A percentile compares a stretch with the other conserved stretches of the same genome.
Conservation (phyloP, 2,797 vertebrate genomes). For the Bufotes viridis region DNA sequence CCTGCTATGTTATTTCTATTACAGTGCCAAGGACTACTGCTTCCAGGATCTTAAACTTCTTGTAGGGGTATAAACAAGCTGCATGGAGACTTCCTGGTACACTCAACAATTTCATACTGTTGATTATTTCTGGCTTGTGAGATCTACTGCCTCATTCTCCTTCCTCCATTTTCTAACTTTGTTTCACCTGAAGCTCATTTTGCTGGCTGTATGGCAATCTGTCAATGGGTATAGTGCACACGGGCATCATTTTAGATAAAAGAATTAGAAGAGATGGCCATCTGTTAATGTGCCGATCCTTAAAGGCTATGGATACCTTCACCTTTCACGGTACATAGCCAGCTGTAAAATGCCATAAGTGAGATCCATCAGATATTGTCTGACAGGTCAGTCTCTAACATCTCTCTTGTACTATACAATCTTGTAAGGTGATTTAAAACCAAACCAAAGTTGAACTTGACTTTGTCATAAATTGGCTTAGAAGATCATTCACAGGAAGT, state of each 20-base stretch:
- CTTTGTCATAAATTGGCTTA: too few species aligned
- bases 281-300: background rate
- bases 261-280: background rate
- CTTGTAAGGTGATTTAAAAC: too few species aligned
- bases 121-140: background rate
- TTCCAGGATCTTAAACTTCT: background rate
- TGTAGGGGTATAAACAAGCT: background rate
- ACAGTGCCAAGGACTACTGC: slow-evolving; percentile 18
- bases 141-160: too few species aligned
- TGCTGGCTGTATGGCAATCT: background rate
- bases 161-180: background rate
- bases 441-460: too few species aligned
- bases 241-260: background rate
- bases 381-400: too few species aligned
- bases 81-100: background rate
- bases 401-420: too few species aligned
- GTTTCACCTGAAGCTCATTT: background rate
- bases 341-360: too few species aligned
- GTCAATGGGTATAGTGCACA: background rate
- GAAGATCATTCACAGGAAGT: too few species aligned
- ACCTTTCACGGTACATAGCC: too few species aligned
- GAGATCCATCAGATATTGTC: too few species aligned
- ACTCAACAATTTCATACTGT: background rate
- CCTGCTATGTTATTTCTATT: slow-evolving; percentile 2
- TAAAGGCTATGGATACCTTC: background rate